Evolutionary conservation across 2,113 vertebrate species (phyloP), one percentile per base, ranked within the genome.

Genomic region (Sylvilagus bachmani): DNA sequence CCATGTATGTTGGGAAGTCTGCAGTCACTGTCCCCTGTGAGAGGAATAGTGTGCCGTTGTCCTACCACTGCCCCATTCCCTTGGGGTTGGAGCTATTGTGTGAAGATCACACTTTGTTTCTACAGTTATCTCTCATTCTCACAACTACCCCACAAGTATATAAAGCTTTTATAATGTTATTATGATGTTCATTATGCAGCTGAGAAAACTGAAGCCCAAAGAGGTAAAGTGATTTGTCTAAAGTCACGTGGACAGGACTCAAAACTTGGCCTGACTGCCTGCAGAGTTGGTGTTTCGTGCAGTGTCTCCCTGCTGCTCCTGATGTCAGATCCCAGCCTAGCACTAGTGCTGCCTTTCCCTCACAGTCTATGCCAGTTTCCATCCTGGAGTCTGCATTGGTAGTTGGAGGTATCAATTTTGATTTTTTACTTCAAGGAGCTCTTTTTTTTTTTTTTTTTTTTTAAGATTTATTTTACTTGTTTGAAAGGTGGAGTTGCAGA

Each of bases 211-310:
- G 73, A 95, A 89, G 62, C 64, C 58, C 66, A 79, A 31, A 82
- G 27, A 91, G 64, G 38, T n/a, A 86, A 93, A 82, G 31, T 91
- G 74, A 71, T 86, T 89, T 95, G 27, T 74, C 44, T 74, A 14
- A 79, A 58, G 78, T 84, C 64, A 79, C 64, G n/a, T 12, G n/a
- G 36, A 38, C 33, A 85, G 62, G 24, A 53, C 62, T 93, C 85
- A 81, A 33, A 86, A 74, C 51, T 21, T 69, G 51, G 27, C 69
- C 33, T 86, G 44, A 11, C 79, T 61, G 79, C 92, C 61, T 83
- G 22, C 25, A 78, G n/a, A 82, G 13, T 67, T 11, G n/a, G 10
- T 86, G 13, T 82, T 58, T 58, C 86, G 55, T 78, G 61, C 31
- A 44, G 0, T 69, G 27, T 25, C 82, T 84, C 36, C 36, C 21